Conservation (phyloP, 2,797 vertebrate genomes). For the Hybognathus amarus region DNA sequence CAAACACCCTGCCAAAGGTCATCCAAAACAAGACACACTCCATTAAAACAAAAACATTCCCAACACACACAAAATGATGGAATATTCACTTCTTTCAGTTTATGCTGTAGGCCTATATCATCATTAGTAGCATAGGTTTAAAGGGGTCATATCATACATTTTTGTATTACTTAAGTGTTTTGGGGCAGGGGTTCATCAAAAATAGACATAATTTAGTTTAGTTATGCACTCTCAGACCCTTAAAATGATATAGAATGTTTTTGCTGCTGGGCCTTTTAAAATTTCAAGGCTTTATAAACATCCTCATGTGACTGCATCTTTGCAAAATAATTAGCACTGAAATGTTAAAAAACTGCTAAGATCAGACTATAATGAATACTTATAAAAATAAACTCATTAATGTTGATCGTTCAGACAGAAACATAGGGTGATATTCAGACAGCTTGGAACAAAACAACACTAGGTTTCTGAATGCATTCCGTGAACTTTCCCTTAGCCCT, state of each 20-base stretch:
- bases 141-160: conserved; percentile 17
- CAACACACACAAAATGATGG: background rate
- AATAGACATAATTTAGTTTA: background rate
- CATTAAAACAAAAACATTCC: conserved; percentile 32
- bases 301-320: background rate
- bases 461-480: background rate
- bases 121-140: conserved; percentile 4
- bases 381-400: background rate
- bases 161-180: background rate
- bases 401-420: background rate
- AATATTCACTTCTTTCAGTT: conserved; percentile 8
- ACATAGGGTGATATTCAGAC: background rate
- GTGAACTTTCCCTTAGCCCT: no score
- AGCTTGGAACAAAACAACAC: background rate
- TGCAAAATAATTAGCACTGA: background rate
- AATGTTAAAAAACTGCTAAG: background rate
- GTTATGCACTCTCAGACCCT: background rate
- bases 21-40: conserved; percentile 47
- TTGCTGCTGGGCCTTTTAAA: background rate
- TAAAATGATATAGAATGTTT: background rate
- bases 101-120: background rate
- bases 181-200: no score
- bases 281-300: background rate
- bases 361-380: background rate
- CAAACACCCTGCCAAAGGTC: conserved; percentile 47